Conservation (phyloP, 2,888 invertebrate genomes). For the Bimastos eiseni region DNA sequence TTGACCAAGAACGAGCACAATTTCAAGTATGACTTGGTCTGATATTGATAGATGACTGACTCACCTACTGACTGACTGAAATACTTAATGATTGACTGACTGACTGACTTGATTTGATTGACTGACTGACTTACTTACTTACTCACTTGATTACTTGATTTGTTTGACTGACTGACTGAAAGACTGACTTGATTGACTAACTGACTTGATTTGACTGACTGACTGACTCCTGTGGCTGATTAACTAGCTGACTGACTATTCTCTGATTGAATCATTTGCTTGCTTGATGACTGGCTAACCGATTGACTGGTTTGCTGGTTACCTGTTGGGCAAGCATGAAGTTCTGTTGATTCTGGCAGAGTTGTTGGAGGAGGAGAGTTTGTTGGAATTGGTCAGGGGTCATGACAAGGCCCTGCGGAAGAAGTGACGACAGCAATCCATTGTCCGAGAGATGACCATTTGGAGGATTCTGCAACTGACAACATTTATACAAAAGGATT, state of each 20-base stretch:
- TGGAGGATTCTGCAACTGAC: conserved; percentile 3
- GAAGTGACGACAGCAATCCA: background rate
- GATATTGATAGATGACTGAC: background rate
- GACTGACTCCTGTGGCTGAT: background rate
- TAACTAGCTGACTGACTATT: background rate
- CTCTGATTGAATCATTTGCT: no score
- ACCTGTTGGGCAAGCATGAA: conserved; percentile 2
- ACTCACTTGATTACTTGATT: no score
- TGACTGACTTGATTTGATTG: background rate
- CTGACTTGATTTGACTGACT: background rate
- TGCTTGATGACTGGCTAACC: no score
- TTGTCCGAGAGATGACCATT: conserved; percentile 15
- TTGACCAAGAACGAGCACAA: no score
- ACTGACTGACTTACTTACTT: no score
- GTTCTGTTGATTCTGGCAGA: conserved; percentile 21
- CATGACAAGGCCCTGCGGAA: conserved; percentile 15
- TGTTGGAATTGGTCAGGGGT: conserved; percentile 17
- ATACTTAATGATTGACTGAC: background rate
- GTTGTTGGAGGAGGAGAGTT: background rate
- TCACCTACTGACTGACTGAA: background rate
- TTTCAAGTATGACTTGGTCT: no score
- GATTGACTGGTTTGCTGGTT: background rate
- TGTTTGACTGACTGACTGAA: no score
- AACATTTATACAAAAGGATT: background rate
- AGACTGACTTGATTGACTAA: no score